Conservation (phyloP, 2,113 vertebrate species). For the Psittacula cyanocephala region DNA sequence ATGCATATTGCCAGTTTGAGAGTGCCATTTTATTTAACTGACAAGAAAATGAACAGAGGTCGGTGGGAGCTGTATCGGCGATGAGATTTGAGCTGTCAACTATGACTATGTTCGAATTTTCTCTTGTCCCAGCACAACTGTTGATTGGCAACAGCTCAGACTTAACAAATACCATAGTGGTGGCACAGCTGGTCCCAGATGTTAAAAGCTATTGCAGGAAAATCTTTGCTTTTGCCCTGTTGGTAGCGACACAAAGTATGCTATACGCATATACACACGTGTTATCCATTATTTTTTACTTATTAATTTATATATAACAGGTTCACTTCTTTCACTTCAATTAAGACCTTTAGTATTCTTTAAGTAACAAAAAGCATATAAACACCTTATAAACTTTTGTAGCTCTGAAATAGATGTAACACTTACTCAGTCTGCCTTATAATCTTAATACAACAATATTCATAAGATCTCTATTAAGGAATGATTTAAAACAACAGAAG, state of each 20-base stretch:
- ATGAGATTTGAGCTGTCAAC: background rate
- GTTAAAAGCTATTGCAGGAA: background rate
- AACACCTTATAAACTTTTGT: background rate
- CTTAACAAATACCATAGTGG: background rate
- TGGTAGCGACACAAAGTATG: background rate
- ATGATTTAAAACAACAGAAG: background rate
- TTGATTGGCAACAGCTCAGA: background rate
- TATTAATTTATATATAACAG: background rate
- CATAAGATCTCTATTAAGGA: background rate
- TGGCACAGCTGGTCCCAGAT: background rate
- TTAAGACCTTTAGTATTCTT: background rate
- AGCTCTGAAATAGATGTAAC: background rate
- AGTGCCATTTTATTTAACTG: background rate
- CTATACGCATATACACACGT: accelerated
- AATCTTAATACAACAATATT: background rate
- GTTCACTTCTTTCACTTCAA: background rate
- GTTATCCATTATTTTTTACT: background rate
- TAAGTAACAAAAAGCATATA: background rate
- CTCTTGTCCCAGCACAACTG: background rate
- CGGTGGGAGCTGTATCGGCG: background rate
- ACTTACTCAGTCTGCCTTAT: background rate
- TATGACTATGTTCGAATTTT: background rate
- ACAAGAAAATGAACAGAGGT: background rate
- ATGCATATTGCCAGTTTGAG: background rate
- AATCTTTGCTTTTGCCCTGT: background rate